phyloP scores from a whole-genome alignment of 2,113 vertebrate species.

The Zosterops lateralis region DNA sequence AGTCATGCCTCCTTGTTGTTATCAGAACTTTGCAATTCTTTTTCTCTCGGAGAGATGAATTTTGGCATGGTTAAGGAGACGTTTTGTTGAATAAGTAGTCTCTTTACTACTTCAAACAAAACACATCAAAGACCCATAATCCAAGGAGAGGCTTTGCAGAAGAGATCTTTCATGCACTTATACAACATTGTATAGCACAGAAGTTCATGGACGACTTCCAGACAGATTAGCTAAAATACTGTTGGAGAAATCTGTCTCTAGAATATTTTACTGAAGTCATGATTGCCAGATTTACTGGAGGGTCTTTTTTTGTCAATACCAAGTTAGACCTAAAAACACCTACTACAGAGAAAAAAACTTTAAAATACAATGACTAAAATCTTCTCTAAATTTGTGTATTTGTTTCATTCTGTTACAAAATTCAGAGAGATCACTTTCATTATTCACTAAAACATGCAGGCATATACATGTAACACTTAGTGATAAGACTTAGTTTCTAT shows the following conservation, averaged over 20 bases:
- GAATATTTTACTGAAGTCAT: neutral
- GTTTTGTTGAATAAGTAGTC: slow-evolving; percentile 9
- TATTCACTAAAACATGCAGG: neutral
- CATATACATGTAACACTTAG: neutral
- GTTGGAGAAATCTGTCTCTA: neutral
- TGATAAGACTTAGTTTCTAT: neutral
- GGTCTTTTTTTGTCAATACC: neutral
- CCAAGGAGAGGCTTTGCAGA: neutral
- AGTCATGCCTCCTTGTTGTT: neutral
- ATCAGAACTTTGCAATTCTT: neutral
- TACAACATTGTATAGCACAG: neutral
- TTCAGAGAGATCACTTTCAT: slow-evolving; percentile 6
- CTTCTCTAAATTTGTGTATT: neutral
- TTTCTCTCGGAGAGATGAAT: neutral
- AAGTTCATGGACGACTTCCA: slow-evolving; percentile 10
- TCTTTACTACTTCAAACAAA: slow-evolving; percentile 34
- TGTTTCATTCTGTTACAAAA: neutral
- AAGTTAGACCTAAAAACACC: neutral
- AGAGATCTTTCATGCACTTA: neutral
- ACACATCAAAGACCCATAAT: slow-evolving; percentile 3
- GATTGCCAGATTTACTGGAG: slow-evolving; percentile 6
- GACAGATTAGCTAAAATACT: neutral
- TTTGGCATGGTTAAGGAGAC: neutral
- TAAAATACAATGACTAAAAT: slow-evolving; percentile 14
- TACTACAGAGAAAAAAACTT: neutral